Evolutionary conservation across 2,888 invertebrate genomes (phyloP).

Genomic region (Eristalis intricaria): DNA sequence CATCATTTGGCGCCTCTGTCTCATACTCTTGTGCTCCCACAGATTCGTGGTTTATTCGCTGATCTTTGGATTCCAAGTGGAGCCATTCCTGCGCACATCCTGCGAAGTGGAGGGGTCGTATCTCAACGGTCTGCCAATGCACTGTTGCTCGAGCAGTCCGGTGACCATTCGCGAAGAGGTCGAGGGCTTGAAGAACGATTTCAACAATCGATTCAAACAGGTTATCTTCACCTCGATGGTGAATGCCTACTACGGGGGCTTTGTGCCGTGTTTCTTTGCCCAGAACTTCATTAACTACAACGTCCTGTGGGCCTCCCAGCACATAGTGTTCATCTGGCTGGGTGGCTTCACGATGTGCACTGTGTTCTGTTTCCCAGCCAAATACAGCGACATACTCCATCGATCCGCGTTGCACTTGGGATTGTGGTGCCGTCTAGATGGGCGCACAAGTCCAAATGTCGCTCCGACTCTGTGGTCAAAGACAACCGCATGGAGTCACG

Average conservation of each 20-base stretch:
- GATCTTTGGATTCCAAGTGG: constrained; percentile 89
- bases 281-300: constrained; percentile 91
- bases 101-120: constrained; percentile 80
- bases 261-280: constrained; percentile 94
- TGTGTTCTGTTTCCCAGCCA: constrained; percentile 85
- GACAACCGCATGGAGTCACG: constrained; percentile 87
- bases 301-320: constrained; percentile 91
- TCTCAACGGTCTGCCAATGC: constrained; percentile 85
- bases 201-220: constrained; percentile 94
- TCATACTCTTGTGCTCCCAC: constrained; percentile 36
- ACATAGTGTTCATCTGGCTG: constrained; percentile 91
- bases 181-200: constrained; percentile 91
- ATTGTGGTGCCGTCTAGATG: constrained; percentile 79
- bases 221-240: constrained; percentile 91
- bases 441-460: constrained; percentile 66
- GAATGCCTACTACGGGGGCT: constrained; percentile 93
- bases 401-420: constrained; percentile 95
- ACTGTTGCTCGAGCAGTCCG: constrained; percentile 89
- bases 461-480: constrained; percentile 82
- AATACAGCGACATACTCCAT: constrained; percentile 94
- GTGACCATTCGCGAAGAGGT: constrained; percentile 91
- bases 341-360: constrained; percentile 91
- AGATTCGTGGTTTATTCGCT: constrained; percentile 90
- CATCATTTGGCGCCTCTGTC: background rate
- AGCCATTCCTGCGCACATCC: constrained; percentile 87